Percentiles rank a stretch among this genome's conserved stretches.
Evolutionary conservation across 1,140 invertebrate genomes (phyloP).

Genomic region (Microplitis mediator): DNA sequence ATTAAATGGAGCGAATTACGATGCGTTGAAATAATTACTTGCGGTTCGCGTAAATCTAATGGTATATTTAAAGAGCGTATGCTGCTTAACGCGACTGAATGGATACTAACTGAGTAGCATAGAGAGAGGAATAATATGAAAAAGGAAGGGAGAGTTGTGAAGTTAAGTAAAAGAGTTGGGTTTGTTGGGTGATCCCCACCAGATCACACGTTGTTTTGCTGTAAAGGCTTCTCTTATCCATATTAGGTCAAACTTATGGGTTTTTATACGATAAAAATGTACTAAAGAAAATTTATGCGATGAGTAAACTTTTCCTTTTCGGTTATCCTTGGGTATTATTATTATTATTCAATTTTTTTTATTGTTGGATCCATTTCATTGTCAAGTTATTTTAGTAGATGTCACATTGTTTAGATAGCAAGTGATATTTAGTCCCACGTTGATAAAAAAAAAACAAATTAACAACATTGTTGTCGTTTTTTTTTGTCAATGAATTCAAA

Average conservation of each 20-base stretch:
- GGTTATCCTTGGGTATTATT: not conserved
- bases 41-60: slow-evolving; percentile 26
- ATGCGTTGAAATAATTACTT: not conserved
- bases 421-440: not conserved
- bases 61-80: slow-evolving; percentile 38
- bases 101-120: slow-evolving; percentile 49
- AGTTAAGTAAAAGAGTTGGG: slow-evolving; percentile 42
- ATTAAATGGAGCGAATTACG: no score
- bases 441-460: not conserved
- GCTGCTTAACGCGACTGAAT: slow-evolving; percentile 56
- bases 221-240: slow-evolving; percentile 39
- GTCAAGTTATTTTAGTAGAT: not conserved
- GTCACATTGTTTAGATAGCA: not conserved
- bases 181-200: slow-evolving; percentile 7
- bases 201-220: slow-evolving; percentile 19
- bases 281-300: slow-evolving; percentile 20
- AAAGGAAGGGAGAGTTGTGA: slow-evolving; percentile 35
- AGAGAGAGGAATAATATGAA: slow-evolving; percentile 35
- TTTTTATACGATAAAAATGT: slow-evolving; percentile 52
- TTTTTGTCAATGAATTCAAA: not conserved
- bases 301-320: not conserved
- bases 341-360: not conserved
- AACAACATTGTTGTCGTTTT: not conserved
- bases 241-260: slow-evolving; percentile 62
- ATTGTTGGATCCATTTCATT: not conserved